These are phyloP conservation scores for Pongo abelii DNA, from an alignment of 2,113 vertebrate species.

Conservation along the genomic window DNA sequence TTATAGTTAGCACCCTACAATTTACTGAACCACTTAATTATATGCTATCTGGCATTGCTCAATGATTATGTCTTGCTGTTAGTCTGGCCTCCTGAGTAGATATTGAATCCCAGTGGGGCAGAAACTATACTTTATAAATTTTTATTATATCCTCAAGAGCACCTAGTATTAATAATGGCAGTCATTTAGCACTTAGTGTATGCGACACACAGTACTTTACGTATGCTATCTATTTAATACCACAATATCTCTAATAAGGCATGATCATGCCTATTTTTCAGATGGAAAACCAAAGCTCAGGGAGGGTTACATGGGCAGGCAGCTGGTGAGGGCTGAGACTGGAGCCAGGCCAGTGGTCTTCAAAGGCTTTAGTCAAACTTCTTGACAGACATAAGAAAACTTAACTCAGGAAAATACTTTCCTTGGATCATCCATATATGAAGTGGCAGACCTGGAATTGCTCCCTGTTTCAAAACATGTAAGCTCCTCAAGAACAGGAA, in stretches of 20 bases:
- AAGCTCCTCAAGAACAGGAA: background rate
- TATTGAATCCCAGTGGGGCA: constrained; percentile 1
- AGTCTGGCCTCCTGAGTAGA: constrained; percentile 52
- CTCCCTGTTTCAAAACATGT: background rate
- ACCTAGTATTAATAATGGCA: background rate
- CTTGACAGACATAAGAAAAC: background rate
- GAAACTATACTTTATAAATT: constrained; percentile 21
- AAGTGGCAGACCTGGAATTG: background rate
- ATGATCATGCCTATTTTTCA: background rate
- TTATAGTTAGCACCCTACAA: constrained; percentile 58
- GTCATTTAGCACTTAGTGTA: background rate
- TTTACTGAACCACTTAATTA: constrained; percentile 70
- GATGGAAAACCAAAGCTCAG: background rate
- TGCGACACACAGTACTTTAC: background rate
- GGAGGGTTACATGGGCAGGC: background rate
- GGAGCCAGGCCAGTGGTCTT: background rate
- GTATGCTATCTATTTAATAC: background rate
- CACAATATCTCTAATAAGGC: background rate
- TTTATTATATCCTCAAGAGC: background rate
- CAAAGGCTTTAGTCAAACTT: background rate
- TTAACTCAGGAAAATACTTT: background rate
- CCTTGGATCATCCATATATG: background rate
- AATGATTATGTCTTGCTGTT: constrained; percentile 59
- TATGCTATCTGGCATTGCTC: background rate
- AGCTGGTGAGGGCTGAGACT: background rate